Evolutionary conservation across 2,797 vertebrate species (phyloP).

Genomic region (Tragopan temminckii): DNA sequence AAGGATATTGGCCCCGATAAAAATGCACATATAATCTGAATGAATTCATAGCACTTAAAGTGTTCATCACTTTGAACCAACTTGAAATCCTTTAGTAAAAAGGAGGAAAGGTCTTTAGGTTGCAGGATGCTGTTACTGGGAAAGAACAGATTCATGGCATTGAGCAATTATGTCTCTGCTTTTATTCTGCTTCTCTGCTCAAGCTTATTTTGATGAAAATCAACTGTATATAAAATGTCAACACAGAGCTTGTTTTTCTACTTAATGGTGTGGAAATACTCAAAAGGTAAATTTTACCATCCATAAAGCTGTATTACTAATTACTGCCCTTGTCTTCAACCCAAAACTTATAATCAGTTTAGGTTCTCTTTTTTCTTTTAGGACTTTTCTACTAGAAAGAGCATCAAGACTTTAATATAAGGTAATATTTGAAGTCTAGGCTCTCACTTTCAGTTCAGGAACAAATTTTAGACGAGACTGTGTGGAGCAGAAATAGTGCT

Average conservation of each 20-base stretch:
- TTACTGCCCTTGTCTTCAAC: neutral
- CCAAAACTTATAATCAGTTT: neutral
- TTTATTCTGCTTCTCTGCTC: slow-evolving; percentile 22
- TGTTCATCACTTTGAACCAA: neutral
- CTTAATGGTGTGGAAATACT: neutral
- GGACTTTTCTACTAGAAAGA: neutral
- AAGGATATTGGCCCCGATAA: slow-evolving; percentile 1
- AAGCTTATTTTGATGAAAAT: slow-evolving; percentile 29
- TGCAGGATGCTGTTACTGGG: neutral
- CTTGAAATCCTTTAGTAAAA: neutral
- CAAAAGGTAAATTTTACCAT: neutral
- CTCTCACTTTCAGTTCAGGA: neutral
- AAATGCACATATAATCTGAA: slow-evolving; percentile 18
- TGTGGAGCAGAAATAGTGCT: neutral
- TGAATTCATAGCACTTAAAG: neutral
- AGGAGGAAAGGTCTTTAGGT: neutral
- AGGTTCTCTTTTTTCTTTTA: neutral
- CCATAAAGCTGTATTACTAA: neutral
- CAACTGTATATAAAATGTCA: neutral
- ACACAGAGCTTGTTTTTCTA: neutral
- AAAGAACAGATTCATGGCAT: neutral
- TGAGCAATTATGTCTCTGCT: neutral
- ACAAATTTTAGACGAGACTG: neutral
- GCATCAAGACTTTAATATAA: neutral
- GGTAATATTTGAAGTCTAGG: neutral